Conservation (phyloP, 2,113 vertebrate species). For the Carettochelys insculpta region DNA sequence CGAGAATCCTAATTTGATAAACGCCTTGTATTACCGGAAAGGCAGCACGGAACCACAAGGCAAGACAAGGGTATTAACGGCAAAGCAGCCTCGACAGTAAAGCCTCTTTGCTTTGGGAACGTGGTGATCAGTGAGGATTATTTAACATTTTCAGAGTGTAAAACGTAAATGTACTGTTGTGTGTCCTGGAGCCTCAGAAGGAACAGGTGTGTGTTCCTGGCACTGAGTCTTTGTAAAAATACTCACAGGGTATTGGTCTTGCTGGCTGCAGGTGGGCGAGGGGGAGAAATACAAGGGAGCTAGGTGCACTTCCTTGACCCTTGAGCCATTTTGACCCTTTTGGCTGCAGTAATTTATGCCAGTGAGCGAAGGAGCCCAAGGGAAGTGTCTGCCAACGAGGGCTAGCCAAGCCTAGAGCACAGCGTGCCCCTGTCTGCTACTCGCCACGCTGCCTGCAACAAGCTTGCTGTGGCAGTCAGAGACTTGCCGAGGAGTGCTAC, state of each 20-base stretch:
- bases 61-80: background rate
- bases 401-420: background rate
- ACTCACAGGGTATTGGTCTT: background rate
- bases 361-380: background rate
- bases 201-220: background rate
- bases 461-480: background rate
- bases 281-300: background rate
- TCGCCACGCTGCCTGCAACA: background rate
- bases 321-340: background rate
- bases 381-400: background rate
- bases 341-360: background rate
- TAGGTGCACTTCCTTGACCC: background rate
- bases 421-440: background rate
- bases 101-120: background rate
- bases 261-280: background rate
- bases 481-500: background rate
- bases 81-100: background rate
- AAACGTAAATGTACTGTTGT: fast-evolving
- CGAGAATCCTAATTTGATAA: constrained; percentile 47
- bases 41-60: background rate
- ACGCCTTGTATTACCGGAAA: constrained; percentile 54
- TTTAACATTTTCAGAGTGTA: fast-evolving
- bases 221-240: background rate
- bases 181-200: fast-evolving
- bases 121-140: background rate